phyloP scores from a whole-genome alignment of 2,113 vertebrate genomes.

The Zapus hudsonius region DNA sequence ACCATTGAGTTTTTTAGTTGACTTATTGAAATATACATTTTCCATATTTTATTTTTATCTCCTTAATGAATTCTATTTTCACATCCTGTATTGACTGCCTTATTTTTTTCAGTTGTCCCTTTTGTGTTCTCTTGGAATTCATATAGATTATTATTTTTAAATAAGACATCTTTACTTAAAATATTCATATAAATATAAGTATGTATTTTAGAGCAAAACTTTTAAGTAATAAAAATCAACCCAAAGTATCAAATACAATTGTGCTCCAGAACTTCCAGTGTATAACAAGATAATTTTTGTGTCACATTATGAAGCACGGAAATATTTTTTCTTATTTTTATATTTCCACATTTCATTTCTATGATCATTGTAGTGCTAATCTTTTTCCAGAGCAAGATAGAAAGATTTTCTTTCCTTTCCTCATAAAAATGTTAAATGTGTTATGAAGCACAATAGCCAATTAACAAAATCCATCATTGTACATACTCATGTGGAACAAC shows the following conservation, averaged over 20 bases:
- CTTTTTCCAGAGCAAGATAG: background rate
- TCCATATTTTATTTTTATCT: too few relatives aligned
- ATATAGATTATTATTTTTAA: too few relatives aligned
- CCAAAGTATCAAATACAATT: background rate
- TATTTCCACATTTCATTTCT: background rate
- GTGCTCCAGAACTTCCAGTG: constrained; percentile 25
- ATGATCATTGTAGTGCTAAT: background rate
- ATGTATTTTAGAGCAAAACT: constrained; percentile 47
- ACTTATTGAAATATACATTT: too few relatives aligned
- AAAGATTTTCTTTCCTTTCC: constrained; percentile 3
- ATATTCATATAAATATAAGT: constrained; percentile 77
- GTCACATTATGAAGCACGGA: background rate
- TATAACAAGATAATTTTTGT: background rate
- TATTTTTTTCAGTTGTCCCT: too few relatives aligned
- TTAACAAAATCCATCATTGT: background rate
- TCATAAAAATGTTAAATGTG: background rate
- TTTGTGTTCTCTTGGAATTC: too few relatives aligned
- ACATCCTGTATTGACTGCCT: too few relatives aligned
- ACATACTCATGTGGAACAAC: background rate
- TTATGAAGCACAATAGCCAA: background rate
- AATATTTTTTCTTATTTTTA: background rate
- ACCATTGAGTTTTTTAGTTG: too few relatives aligned
- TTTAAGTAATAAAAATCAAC: constrained; percentile 47
- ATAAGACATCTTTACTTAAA: constrained; percentile 77
- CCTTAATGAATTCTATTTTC: too few relatives aligned